phyloP scores from a whole-genome alignment of 1,140 invertebrate genomes.

The Rhagoletis pomonella region DNA sequence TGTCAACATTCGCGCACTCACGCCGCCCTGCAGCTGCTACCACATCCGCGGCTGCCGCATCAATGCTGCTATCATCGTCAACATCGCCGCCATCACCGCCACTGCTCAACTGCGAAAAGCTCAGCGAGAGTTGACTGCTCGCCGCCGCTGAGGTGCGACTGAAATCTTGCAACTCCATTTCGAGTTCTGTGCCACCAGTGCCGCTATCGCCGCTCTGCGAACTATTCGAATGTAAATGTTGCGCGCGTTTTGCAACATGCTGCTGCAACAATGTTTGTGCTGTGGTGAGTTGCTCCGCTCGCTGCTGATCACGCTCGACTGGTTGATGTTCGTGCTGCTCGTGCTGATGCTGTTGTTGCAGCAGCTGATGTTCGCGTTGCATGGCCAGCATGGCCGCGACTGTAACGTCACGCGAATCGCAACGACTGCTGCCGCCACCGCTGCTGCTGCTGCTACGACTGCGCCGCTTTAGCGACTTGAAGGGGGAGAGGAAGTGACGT shows the following conservation, averaged over 20 bases:
- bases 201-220: slow-evolving; percentile 71
- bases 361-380: slow-evolving; percentile 60
- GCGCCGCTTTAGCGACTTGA: slow-evolving; percentile 69
- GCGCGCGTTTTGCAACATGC: slow-evolving; percentile 34
- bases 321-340: background rate
- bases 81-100: slow-evolving; percentile 55
- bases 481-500: slow-evolving; percentile 67
- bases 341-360: slow-evolving; percentile 54
- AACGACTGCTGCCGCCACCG: slow-evolving; percentile 58
- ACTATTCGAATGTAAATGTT: slow-evolving; percentile 58
- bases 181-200: slow-evolving; percentile 70
- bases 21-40: background rate
- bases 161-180: slow-evolving; percentile 63
- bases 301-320: background rate
- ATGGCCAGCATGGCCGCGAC: slow-evolving; percentile 59
- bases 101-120: slow-evolving; percentile 71
- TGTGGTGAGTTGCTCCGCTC: slow-evolving; percentile 4
- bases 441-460: slow-evolving; percentile 73
- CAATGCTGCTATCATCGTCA: slow-evolving; percentile 19
- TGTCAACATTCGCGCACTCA: background rate
- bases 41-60: background rate
- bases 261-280: slow-evolving; percentile 43
- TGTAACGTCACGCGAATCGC: slow-evolving; percentile 62
- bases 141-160: slow-evolving; percentile 65
- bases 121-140: slow-evolving; percentile 68